Conservation (phyloP, 2,113 vertebrate genomes). For the Orcinus orca region DNA sequence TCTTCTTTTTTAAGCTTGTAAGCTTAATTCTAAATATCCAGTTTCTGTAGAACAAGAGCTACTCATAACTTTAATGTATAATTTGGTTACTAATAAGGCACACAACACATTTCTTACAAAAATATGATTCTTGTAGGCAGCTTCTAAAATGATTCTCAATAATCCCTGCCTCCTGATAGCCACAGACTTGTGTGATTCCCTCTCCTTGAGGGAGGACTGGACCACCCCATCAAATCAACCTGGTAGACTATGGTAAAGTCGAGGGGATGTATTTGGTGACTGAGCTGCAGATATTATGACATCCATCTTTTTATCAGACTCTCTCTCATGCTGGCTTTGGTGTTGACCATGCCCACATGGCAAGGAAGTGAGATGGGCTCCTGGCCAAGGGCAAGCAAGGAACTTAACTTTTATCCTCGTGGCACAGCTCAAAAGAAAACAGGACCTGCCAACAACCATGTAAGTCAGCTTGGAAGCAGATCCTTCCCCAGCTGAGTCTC, state of each 20-base stretch:
- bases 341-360: accelerated
- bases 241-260: neutral
- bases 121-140: neutral
- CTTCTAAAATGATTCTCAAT: neutral
- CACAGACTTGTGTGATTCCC: too few relatives aligned
- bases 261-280: too few relatives aligned
- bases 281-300: too few relatives aligned
- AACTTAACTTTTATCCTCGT: too few relatives aligned
- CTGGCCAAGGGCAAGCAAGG: neutral
- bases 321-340: neutral
- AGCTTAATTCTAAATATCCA: neutral
- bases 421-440: neutral
- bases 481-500: neutral
- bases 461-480: too few relatives aligned
- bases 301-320: neutral
- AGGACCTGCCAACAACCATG: accelerated
- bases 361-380: neutral
- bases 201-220: neutral
- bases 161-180: too few relatives aligned
- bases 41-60: neutral
- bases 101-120: neutral
- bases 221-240: neutral
- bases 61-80: neutral
- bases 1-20: neutral
- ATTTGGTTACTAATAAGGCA: neutral